Conservation (phyloP, 2,113 vertebrate species). For the Empidonax traillii region DNA sequence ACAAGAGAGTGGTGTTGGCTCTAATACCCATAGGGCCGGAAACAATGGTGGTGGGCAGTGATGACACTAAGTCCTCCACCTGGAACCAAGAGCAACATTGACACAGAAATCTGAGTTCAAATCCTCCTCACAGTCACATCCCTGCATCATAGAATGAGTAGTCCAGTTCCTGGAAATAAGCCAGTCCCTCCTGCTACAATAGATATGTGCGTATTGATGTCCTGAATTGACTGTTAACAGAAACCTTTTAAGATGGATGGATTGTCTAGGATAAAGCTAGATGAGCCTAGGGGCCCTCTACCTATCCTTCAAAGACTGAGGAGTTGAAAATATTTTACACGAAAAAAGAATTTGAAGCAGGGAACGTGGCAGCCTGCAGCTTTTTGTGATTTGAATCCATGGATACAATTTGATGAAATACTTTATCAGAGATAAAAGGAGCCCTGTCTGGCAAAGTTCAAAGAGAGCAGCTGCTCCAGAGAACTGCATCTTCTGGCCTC, state of each 20-base stretch:
- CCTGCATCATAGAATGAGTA: not conserved
- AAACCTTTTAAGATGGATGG: not conserved
- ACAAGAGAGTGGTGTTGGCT: not conserved
- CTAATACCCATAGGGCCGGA: not conserved
- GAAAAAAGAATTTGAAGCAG: not conserved
- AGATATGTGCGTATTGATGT: fast-evolving
- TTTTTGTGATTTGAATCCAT: not conserved
- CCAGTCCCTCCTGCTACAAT: not conserved
- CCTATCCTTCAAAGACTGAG: not conserved
- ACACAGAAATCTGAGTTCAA: not conserved
- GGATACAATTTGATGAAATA: not conserved
- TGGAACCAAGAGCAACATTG: not conserved
- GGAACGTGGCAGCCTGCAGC: not conserved
- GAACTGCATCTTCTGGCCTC: not conserved
- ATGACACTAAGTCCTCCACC: not conserved
- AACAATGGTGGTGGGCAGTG: not conserved
- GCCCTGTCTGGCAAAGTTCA: not conserved
- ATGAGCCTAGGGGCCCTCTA: not conserved
- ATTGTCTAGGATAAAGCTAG: not conserved
- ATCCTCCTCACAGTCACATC: not conserved
- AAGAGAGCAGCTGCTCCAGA: constrained; percentile 13
- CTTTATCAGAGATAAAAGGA: constrained; percentile 5
- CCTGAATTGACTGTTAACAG: not conserved
- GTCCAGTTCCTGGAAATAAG: not conserved
- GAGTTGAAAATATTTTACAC: constrained; percentile 6